Evolutionary conservation across 1,140 invertebrate genomes (phyloP), one percentile per base, ranked within the genome.

Genomic region (Scaptomyza graminum): DNA sequence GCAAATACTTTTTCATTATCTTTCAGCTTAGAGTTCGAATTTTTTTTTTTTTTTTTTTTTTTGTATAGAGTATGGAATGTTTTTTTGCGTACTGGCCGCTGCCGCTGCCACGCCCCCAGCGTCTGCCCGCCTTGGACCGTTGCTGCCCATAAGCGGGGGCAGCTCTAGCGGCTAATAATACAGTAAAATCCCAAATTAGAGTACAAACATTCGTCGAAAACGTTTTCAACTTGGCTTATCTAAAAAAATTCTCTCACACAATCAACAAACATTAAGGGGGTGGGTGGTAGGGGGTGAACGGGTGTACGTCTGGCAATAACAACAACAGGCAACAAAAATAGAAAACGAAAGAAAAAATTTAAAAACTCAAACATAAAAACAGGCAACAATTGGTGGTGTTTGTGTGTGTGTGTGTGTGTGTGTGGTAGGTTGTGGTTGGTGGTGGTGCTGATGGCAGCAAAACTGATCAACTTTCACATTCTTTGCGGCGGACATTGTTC

Each of bases 281-380:
- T 39, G 61, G 51, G 43, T n/a, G 64, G 41, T n/a, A 39, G 51
- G 13, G 15, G 37, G n/a, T 16, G n/a, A 1, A 4, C 18, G 9
- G 8, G 41, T 37, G 7, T 15, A 43, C 25, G n/a, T 16, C 12
- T 8, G 18, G 22, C 76, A 73, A 76, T 80, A 87, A 87, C 82
- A 87, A 87, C 83, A 87, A 88, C 72, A 82, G 74, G 82, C 82
- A 87, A 87, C 79, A 79, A 87, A 88, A 76, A 77, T 59, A 62
- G 25, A 47, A 72, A 69, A 28, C 47, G 37, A 63, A 75, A 79
- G 50, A 51, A 59, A 76, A 63, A 57, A 51, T 3, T 31, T 56
- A 73, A 22, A 3, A 3, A 22, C 18, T 22, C 5, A 31, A 64
- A 60, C 37, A 34, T 31, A 65, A 56, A 50, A 65, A 74, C 52